These are phyloP conservation scores for Meteorus cinctellus DNA, from an alignment of 2,888 invertebrate genomes.

Conservation along the genomic window DNA sequence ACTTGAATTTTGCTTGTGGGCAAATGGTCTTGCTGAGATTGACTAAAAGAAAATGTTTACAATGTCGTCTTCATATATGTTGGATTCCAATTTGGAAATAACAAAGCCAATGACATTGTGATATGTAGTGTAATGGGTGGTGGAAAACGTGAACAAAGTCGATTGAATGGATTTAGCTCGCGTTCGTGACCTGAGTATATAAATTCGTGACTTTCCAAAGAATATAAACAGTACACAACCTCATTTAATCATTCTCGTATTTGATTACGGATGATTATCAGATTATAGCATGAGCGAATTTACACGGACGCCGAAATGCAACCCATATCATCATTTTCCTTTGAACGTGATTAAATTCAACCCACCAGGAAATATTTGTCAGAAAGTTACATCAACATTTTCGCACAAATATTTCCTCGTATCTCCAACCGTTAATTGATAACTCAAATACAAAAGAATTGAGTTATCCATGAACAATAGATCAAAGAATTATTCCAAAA, in stretches of 20 bases:
- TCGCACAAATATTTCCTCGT: too few relatives aligned
- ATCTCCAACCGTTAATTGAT: too few relatives aligned
- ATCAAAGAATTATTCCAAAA: too few relatives aligned
- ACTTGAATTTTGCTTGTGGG: not conserved
- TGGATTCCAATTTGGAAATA: constrained; percentile 29
- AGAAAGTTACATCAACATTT: too few relatives aligned
- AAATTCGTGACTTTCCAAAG: constrained; percentile 36
- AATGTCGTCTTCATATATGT: not conserved
- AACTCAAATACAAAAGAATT: too few relatives aligned
- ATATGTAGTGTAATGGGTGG: constrained; percentile 31
- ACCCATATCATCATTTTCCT: too few relatives aligned
- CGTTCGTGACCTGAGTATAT: constrained; percentile 64
- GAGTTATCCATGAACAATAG: too few relatives aligned
- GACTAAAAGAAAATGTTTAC: constrained; percentile 16
- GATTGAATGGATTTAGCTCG: constrained; percentile 69
- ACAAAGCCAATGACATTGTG: constrained; percentile 36
- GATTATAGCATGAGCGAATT: too few relatives aligned
- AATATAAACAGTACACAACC: constrained; percentile 1
- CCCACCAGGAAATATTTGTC: too few relatives aligned
- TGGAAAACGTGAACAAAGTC: constrained; percentile 49
- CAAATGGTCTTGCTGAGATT: not conserved
- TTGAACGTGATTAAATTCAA: too few relatives aligned
- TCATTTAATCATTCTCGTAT: constrained; percentile 11
- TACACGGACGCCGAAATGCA: too few relatives aligned
- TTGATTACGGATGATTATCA: not conserved